Base-by-base conservation (phyloP, 2,888 invertebrate genomes). In the Oxycera nigricornis region DNA sequence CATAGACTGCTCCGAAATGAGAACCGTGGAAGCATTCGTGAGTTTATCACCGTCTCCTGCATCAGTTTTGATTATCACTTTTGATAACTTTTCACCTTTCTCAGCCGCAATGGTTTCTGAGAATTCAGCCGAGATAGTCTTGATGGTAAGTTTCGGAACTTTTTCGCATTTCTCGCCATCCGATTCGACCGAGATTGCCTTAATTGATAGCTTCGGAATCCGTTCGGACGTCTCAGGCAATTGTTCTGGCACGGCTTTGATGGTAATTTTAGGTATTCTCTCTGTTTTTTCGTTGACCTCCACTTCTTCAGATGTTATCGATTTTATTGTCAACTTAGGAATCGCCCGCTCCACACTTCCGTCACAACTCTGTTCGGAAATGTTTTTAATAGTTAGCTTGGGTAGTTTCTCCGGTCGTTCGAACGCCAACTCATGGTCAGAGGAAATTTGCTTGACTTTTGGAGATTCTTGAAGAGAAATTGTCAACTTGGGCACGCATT, bases 311-410 rank as follows among this genome's bases (percentile, higher is more conserved):
- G 24, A 1, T 1, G 35, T 11, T 3, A 30, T n/a, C 14, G 70
- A 20, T 70, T 70, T 70, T 77, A 77, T 77, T 70, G 77, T 77
- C 28, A 78, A 59, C 26, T 78, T 78, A 9, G 77, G 77, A 30
- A 75, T 65, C 22, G 73, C 50, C 28, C 74, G 61, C 17, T 46
- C 55, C 4, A 39, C 11, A 31, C 20, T 31, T 9, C 39, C 65
- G 4, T 39, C 65, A 24, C 22, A 22, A 86, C 86, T 80, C 84
- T 86, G 39, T 80, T 82, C 41, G 87, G 83, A 62, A 86, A 86
- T 30, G 2, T 46, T 26, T 81, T 87, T 87, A 17, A 87, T 87
- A 77, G 86, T 87, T 76, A 87, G 79, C 82, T 70, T 70, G 14
- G 70, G 55, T 31, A 70, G 28, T 70, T 70, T 70, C 7, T 70